phyloP scores from a whole-genome alignment of 2,888 invertebrate genomes.

The Capitulum mitella region DNA sequence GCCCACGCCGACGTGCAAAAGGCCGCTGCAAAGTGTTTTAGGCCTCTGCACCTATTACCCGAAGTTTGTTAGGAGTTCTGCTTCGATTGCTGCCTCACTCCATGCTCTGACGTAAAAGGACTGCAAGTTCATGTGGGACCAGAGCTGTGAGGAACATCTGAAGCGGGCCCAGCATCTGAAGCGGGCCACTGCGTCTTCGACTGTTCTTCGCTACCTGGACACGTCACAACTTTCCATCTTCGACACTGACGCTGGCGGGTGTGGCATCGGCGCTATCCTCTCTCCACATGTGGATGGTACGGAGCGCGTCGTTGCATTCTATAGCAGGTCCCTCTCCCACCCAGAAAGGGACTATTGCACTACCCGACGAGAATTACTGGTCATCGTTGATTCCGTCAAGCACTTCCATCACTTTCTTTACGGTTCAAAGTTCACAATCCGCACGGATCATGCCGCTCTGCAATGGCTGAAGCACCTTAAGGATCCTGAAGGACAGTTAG shows the following conservation, averaged over 20 bases:
- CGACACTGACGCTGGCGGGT: not conserved
- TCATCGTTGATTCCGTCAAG: conserved; percentile 14
- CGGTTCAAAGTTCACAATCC: not conserved
- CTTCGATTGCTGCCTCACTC: conserved; percentile 36
- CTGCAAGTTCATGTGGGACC: conserved; percentile 37
- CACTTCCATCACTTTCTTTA: not conserved
- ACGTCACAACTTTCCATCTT: not conserved
- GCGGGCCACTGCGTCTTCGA: not conserved
- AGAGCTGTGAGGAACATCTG: conserved; percentile 37
- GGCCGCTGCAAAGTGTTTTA: conserved; percentile 36
- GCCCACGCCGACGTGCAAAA: conserved; percentile 33
- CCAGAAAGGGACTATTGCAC: not conserved
- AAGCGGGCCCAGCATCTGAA: no score
- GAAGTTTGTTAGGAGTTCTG: conserved; percentile 36
- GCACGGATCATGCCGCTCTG: conserved; percentile 30
- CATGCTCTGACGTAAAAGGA: conserved; percentile 30
- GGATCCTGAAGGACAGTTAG: conserved; percentile 17
- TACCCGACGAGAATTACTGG: not conserved
- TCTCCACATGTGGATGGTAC: not conserved
- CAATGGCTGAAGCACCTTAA: conserved; percentile 27
- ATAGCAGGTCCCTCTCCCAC: not conserved
- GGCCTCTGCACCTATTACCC: conserved; percentile 39
- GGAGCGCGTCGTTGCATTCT: not conserved
- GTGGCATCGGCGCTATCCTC: not conserved
- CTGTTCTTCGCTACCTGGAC: not conserved